These are phyloP conservation scores for Brotula barbata DNA, from an alignment of 2,797 vertebrate species.

Conservation along the genomic window DNA sequence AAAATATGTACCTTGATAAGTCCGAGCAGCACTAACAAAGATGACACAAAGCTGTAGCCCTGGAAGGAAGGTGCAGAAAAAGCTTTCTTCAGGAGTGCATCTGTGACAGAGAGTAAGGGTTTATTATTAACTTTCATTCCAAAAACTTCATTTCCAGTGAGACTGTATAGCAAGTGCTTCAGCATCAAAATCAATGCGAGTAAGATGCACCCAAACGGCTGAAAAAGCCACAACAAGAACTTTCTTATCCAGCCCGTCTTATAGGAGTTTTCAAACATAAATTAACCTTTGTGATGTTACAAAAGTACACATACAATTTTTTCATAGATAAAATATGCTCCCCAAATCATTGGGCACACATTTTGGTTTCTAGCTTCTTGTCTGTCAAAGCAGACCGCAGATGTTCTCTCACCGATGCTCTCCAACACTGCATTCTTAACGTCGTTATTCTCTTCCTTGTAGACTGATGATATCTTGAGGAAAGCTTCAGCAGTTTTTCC, in stretches of 20 bases:
- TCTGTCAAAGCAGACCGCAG: background rate
- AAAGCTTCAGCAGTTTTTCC: slow-evolving; percentile 87
- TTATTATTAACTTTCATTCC: background rate
- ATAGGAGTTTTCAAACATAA: no score
- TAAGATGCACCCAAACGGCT: no score
- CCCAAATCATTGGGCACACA: no score
- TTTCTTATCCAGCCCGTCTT: no score
- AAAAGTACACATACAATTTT: no score
- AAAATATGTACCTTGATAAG: slow-evolving; percentile 86
- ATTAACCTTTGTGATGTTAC: no score
- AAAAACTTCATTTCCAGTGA: no score
- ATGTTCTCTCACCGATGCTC: slow-evolving; percentile 73
- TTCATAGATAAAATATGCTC: no score
- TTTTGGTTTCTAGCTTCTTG: no score
- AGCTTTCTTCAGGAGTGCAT: slow-evolving; percentile 88
- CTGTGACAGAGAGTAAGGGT: slow-evolving; percentile 68
- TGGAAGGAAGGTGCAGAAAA: slow-evolving; percentile 85
- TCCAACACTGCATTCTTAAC: slow-evolving; percentile 82
- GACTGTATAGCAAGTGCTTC: no score
- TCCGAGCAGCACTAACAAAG: slow-evolving; percentile 88
- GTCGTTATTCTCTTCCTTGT: slow-evolving; percentile 85
- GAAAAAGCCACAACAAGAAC: no score
- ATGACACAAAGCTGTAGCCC: slow-evolving; percentile 86
- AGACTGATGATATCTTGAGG: slow-evolving; percentile 92
- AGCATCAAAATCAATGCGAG: no score